Base-by-base conservation (phyloP, 1,140 invertebrate species). In the Drosophila ohnishii region DNA sequence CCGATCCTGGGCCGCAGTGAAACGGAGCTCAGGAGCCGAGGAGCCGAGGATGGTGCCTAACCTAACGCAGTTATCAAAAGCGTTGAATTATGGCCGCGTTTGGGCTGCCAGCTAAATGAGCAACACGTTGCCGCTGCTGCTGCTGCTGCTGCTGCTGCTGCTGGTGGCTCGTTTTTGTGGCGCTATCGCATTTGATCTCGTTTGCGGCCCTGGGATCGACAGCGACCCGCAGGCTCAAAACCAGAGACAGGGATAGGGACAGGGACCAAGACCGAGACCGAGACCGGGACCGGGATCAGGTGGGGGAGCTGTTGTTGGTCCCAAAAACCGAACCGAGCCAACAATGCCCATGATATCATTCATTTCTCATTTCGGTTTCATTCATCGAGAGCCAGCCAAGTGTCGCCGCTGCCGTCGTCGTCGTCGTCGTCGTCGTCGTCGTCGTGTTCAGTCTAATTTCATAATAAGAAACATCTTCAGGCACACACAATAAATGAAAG, bases 141-240 rank as follows among this genome's bases (percentile, higher is more conserved):
- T 8, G 14, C 34, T 59, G 32, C 6, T 25, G 35, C 32, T 47
- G 51, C 56, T 3, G 61, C 50, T 56, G 78, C 71, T 79, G 71
- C 57, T 73, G 60, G 60, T 74, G 66, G 57, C 75, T 84, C 64
- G 78, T 78, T 84, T 73, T 87, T 74, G 66, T 90, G 87, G 87
- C 87, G 87, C 87, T 90, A 90, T 90, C 88, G 88, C 81, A 90
- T 90, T 90, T 90, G 88, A 90, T 90, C 88, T 90, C 83, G 81
- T 87, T 87, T 90, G 84, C 84, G 64, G 63, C 60, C 65, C 72
- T 61, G 69, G 79, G 74, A 65, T 80, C 72, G 80, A 64, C 71
- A 56, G 59, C 72, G 50, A 76, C 83, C 83, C 83, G 83, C 83
- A 86, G 82, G 62, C 77, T 60, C 48, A 37, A 34, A 11, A 40